Conservation (phyloP, 2,888 invertebrate species). For the Meiosimyza decipiens region DNA sequence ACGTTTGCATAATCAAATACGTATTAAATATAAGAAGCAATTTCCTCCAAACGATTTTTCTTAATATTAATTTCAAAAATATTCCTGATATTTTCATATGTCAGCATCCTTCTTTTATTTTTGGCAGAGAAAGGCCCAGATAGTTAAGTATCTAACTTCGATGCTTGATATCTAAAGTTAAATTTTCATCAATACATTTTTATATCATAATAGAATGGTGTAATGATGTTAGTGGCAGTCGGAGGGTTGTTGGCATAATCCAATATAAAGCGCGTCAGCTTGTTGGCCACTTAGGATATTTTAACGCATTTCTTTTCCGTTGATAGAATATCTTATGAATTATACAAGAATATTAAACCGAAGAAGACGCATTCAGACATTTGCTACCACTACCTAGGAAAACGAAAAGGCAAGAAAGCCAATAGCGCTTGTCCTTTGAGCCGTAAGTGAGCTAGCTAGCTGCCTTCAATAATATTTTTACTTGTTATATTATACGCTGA, state of each 20-base stretch:
- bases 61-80: too few species aligned
- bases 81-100: too few species aligned
- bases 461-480: constrained; percentile 22
- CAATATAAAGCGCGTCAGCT: constrained; percentile 65
- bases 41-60: too few species aligned
- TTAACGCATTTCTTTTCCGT: constrained; percentile 59
- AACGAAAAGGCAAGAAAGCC: not conserved
- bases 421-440: not conserved
- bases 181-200: too few species aligned
- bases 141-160: too few species aligned
- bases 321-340: constrained; percentile 67
- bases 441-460: constrained; percentile 1
- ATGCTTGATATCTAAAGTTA: too few species aligned
- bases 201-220: too few species aligned
- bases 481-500: constrained; percentile 11
- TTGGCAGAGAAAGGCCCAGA: too few species aligned
- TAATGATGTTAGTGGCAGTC: constrained; percentile 22
- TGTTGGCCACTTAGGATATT: constrained; percentile 65
- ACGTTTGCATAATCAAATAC: too few species aligned
- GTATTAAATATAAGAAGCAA: too few species aligned
- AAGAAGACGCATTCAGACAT: constrained; percentile 4
- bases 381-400: not conserved
- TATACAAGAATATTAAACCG: constrained; percentile 52
- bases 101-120: too few species aligned
- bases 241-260: constrained; percentile 42